A percentile compares a stretch with the other conserved stretches of the same genome.
phyloP scores from a whole-genome alignment of 2,888 invertebrate species.

The Mayetiola destructor region DNA sequence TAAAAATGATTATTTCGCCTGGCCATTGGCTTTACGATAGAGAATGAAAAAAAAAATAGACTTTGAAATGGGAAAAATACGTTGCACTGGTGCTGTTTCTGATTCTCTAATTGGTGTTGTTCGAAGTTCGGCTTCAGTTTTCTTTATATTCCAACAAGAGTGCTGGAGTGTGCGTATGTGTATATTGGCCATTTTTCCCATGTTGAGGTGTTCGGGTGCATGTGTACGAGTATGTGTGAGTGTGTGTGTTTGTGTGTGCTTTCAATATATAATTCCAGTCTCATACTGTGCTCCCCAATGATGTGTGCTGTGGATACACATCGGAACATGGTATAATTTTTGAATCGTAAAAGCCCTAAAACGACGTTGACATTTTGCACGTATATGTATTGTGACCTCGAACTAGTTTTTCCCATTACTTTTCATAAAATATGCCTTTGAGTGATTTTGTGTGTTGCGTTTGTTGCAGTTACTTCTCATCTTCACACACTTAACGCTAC shows the following conservation, averaged over 20 bases:
- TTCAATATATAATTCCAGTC: not conserved
- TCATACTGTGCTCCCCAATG: too few relatives aligned
- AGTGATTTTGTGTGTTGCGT: not conserved
- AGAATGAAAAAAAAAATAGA: too few relatives aligned
- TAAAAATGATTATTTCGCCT: too few relatives aligned
- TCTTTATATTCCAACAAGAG: not conserved
- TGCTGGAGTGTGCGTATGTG: not conserved
- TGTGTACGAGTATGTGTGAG: not conserved
- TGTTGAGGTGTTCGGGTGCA: too few relatives aligned
- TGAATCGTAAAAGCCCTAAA: not conserved
- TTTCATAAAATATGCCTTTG: not conserved
- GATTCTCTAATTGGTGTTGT: not conserved
- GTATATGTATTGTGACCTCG: conserved; percentile 13
- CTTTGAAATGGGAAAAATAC: too few relatives aligned
- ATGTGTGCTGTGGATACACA: too few relatives aligned
- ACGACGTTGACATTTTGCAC: conserved; percentile 9
- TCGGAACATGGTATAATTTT: not conserved
- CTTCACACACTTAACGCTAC: too few relatives aligned
- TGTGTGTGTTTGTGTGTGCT: not conserved
- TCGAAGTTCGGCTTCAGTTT: not conserved
- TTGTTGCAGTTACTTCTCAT: too few relatives aligned
- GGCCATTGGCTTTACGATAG: too few relatives aligned
- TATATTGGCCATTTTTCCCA: too few relatives aligned
- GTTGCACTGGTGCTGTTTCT: not conserved
- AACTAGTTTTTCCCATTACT: conserved; percentile 10